Percentiles rank a stretch among this genome's conserved stretches.
Conservation (phyloP, 2,113 vertebrate genomes). For the Solea senegalensis region DNA sequence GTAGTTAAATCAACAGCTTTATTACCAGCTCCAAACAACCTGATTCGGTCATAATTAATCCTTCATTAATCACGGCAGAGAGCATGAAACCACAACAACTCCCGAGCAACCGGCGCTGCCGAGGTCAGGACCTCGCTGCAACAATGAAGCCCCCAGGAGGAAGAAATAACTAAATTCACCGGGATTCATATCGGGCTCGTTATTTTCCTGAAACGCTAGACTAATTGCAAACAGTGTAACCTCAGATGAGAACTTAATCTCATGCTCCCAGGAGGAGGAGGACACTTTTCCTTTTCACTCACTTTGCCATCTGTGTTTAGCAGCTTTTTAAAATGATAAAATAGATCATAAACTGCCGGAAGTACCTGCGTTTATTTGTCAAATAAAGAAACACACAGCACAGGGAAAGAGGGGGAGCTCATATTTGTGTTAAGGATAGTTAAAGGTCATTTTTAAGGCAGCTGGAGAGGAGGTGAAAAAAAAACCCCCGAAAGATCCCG, state of each 20-base stretch:
- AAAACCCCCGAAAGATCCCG: background rate
- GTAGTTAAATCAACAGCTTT: background rate
- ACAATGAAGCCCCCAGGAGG: constrained; percentile 8
- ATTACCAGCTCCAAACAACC: background rate
- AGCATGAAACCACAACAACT: constrained; percentile 32
- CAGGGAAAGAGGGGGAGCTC: background rate
- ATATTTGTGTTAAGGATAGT: constrained; percentile 9
- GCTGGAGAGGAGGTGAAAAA: constrained; percentile 28
- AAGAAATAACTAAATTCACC: background rate
- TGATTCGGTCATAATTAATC: constrained; percentile 15
- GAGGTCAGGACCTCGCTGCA: constrained; percentile 43
- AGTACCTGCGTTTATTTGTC: constrained; percentile 25
- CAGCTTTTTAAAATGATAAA: background rate
- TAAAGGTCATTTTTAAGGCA: constrained; percentile 28
- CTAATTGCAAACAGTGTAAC: constrained; percentile 15
- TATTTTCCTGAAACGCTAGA: constrained; percentile 9
- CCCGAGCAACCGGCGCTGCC: background rate
- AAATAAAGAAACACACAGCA: constrained; percentile 21
- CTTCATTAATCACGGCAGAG: constrained; percentile 15
- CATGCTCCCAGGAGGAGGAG: background rate
- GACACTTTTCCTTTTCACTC: constrained; percentile 1
- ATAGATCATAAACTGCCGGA: constrained; percentile 1
- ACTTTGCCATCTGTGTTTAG: constrained; percentile 1
- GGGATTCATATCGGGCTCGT: constrained; percentile 24
- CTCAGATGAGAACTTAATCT: background rate